Evolutionary conservation across 2,797 vertebrate species (phyloP), one percentile per base, ranked within the genome.

Genomic region (Danio albolineatus): DNA sequence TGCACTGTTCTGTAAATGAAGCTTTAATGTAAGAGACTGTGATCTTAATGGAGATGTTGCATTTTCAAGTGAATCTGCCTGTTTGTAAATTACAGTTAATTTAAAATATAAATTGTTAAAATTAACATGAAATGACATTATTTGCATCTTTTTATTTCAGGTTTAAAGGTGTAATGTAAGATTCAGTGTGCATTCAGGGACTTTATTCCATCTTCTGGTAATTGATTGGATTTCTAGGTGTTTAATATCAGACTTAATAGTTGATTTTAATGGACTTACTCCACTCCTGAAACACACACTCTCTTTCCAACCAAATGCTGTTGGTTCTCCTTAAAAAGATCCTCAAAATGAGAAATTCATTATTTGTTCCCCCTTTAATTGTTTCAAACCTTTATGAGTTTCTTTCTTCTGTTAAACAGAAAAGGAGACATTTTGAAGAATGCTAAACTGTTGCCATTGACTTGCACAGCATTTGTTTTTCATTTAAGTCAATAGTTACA

Each of bases 61-160:
- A 14, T 59, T 51, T 43, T 41, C 4, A 51, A 13, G 28, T 8
- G 13, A 78, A 78, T 70, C 44, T 53, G 66, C 14, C 66, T 71
- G 56, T 78, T 78, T 59, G 21, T 67, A 17, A 67, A 46, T 66
- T 66, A 46, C n/a, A 57, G 16, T 46, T 39, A 19, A 53, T 17
- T 53, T 19, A 53, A 53, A 49, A 53, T 39, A 9, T 53, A 39
- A 39, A n/a, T 61, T 56, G 4, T 54, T 61, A 39, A 61, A n/a
- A 69, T 53, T 16, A 38, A 53, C 36, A 54, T 41, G 1, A 54
- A 70, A 53, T 54, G 49, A 10, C 67, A 41, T 54, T 54, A 41
- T 54, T 54, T 51, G 38, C 38, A 7, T 12, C 49, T 6, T 53
- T 70, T 70, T 70, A 13, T 16, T 12, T 70, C 36, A 66, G 16